phyloP scores from a whole-genome alignment of 2,888 invertebrate genomes.

The Dioctria rufipes region DNA sequence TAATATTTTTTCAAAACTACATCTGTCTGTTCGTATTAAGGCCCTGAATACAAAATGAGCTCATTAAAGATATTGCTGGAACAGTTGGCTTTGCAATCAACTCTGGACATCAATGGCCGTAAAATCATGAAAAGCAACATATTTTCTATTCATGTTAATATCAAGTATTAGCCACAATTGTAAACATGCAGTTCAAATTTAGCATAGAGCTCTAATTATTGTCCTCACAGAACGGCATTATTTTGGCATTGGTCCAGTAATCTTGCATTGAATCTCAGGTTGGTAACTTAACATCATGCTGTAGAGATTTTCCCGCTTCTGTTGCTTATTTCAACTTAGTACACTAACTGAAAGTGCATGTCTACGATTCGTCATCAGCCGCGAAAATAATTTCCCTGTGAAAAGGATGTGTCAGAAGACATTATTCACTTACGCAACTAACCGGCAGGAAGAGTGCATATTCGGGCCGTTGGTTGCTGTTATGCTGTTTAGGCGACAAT shows the following conservation, averaged over 20 bases:
- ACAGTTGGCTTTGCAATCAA: too few relatives aligned
- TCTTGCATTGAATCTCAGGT: conserved; percentile 33
- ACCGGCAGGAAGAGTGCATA: conserved; percentile 40
- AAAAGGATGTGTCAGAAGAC: conserved; percentile 52
- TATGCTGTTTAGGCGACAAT: conserved; percentile 37
- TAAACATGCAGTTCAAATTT: conserved; percentile 27
- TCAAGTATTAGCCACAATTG: too few relatives aligned
- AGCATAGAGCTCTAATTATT: conserved; percentile 32
- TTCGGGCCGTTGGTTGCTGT: too few relatives aligned
- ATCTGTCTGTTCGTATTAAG: too few relatives aligned
- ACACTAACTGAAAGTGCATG: conserved; percentile 49
- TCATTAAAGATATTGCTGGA: too few relatives aligned
- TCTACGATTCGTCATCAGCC: conserved; percentile 47
- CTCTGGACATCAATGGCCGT: too few relatives aligned
- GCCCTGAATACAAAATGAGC: too few relatives aligned
- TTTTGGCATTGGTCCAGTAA: conserved; percentile 38
- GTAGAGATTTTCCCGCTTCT: neutral
- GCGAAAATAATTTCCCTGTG: conserved; percentile 49
- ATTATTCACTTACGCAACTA: conserved; percentile 46
- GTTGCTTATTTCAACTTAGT: conserved; percentile 11
- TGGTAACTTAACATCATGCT: conserved; percentile 24
- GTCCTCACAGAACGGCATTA: conserved; percentile 35
- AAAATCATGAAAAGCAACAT: too few relatives aligned
- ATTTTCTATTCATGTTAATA: too few relatives aligned
- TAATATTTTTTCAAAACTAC: too few relatives aligned